These are phyloP conservation scores for Halcyon smyrnensis DNA, from an alignment of 2,797 vertebrate species.

Conservation along the genomic window DNA sequence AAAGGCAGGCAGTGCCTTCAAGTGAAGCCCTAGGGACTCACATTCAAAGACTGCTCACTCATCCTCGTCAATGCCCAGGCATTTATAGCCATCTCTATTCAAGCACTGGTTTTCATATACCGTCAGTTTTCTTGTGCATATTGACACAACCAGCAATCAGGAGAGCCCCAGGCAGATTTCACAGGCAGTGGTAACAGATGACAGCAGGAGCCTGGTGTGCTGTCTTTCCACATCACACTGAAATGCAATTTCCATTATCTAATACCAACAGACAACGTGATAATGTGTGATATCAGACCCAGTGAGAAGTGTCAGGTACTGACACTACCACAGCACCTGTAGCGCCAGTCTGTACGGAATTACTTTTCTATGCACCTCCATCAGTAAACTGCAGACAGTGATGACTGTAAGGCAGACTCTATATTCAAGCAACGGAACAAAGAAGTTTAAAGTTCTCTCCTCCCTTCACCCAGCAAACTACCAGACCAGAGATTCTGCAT, in stretches of 20 bases:
- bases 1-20: neutral
- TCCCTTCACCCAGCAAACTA: neutral
- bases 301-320: neutral
- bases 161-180: neutral
- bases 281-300: neutral
- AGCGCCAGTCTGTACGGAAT: neutral
- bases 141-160: neutral
- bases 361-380: neutral
- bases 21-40: neutral
- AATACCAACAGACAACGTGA: neutral
- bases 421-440: neutral
- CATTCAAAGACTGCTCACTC: neutral
- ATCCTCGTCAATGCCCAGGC: neutral
- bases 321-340: too few species aligned
- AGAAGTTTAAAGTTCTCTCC: neutral
- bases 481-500: neutral
- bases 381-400: neutral
- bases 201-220: accelerated
- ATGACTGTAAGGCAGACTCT: accelerated
- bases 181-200: neutral
- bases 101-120: neutral
- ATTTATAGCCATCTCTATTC: neutral
- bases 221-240: neutral
- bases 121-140: neutral
- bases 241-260: neutral